phyloP scores from a whole-genome alignment of 2,797 vertebrate genomes.

The Babyrousa celebensis region DNA sequence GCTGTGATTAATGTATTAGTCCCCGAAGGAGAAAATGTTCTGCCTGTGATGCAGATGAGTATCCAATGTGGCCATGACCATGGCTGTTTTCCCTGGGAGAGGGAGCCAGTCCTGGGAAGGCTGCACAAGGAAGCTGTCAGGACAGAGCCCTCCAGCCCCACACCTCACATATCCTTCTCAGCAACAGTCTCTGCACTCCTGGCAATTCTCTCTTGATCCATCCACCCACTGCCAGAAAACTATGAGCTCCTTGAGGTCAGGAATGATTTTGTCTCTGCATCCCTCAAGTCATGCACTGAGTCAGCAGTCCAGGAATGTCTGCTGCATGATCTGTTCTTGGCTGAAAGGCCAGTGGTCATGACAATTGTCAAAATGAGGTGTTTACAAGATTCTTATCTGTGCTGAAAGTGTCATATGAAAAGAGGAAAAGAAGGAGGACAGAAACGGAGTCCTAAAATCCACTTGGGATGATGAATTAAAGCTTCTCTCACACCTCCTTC shows the following conservation, averaged over 20 bases:
- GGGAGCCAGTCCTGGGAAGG: background rate
- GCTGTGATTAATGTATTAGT: background rate
- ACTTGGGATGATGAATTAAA: background rate
- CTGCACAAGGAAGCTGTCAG: rapidly evolving
- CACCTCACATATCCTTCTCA: too few relatives aligned
- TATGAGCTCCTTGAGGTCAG: background rate
- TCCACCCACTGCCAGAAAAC: background rate
- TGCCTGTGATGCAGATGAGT: background rate
- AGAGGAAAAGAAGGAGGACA: background rate
- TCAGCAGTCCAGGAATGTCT: background rate
- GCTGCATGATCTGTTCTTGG: background rate
- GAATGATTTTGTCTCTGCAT: background rate
- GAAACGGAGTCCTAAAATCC: background rate
- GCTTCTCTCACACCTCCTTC: background rate
- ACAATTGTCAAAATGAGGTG: background rate
- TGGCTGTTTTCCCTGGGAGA: background rate
- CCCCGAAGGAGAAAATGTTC: background rate
- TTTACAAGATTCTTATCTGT: background rate
- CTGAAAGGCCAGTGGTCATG: background rate
- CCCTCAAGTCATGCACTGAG: background rate
- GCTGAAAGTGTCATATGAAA: background rate
- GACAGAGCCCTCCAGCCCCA: background rate
- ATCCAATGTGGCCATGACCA: rapidly evolving
- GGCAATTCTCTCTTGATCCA: background rate
- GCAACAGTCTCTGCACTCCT: background rate